Percentiles rank a stretch among this genome's conserved stretches.
These are phyloP conservation scores for Myioborus melanocephalus DNA, from an alignment of 2,797 vertebrate genomes.

Conservation along the genomic window DNA sequence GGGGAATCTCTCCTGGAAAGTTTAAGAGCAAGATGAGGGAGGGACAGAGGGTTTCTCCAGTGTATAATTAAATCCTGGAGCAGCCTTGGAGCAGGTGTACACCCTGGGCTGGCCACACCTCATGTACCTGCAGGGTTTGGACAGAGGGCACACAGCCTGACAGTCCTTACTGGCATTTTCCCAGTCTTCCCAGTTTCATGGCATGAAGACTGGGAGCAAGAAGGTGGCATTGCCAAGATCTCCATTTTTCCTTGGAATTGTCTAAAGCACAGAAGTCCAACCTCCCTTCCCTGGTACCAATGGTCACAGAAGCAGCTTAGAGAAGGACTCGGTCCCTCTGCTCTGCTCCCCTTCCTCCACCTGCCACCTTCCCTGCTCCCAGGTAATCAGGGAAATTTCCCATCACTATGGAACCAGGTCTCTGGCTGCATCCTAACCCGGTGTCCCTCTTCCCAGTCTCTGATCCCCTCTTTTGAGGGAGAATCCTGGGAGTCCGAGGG, in stretches of 20 bases:
- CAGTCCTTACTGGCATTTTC: not conserved
- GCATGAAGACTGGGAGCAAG: not conserved
- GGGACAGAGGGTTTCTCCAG: not conserved
- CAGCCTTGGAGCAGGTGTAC: not conserved
- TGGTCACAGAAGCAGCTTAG: fast-evolving
- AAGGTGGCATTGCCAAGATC: not conserved
- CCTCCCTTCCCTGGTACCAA: fast-evolving
- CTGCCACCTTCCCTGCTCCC: not conserved
- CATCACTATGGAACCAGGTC: fast-evolving
- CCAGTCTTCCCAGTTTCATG: not conserved
- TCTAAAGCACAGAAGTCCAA: fast-evolving
- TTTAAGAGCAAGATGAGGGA: fast-evolving
- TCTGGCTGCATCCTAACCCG: not conserved
- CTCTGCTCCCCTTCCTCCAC: not conserved
- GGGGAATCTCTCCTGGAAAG: not conserved
- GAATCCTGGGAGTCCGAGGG: fast-evolving
- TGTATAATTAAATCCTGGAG: not conserved
- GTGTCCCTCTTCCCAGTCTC: not conserved
- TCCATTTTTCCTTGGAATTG: fast-evolving
- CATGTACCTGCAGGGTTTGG: fast-evolving
- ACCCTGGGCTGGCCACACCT: not conserved
- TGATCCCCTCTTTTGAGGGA: not conserved
- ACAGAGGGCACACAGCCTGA: not conserved
- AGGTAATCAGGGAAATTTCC: not conserved
- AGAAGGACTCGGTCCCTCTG: fast-evolving